These are phyloP conservation scores for Mylabris phalerata DNA, from an alignment of 1,140 invertebrate genomes.

Conservation along the genomic window DNA sequence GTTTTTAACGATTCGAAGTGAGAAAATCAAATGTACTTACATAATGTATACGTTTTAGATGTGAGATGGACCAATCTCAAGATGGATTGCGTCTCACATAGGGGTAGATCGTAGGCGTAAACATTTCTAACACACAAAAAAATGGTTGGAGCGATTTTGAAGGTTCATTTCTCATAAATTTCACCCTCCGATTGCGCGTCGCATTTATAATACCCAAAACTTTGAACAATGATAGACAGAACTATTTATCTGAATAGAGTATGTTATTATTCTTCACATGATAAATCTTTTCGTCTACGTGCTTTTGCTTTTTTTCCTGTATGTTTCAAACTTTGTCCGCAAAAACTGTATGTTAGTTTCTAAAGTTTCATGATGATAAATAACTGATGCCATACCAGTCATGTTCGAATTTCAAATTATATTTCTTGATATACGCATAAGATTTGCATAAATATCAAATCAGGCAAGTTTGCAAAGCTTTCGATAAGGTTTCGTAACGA, in stretches of 20 bases:
- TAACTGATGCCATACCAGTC: neutral
- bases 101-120: constrained; percentile 23
- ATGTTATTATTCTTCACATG: constrained; percentile 36
- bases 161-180: constrained; percentile 39
- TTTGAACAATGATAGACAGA: constrained; percentile 38
- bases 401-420: too few species aligned
- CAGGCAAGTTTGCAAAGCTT: too few species aligned
- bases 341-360: constrained; percentile 10
- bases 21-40: too few species aligned
- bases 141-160: constrained; percentile 25
- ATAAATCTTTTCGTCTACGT: constrained; percentile 31
- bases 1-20: neutral
- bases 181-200: constrained; percentile 25
- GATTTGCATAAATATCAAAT: too few species aligned
- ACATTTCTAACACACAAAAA: constrained; percentile 13
- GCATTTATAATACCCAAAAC: constrained; percentile 35
- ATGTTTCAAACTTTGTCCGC: neutral
- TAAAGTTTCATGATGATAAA: constrained; percentile 9
- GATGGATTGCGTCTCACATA: constrained; percentile 20
- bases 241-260: constrained; percentile 37
- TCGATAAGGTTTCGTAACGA: too few species aligned
- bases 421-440: too few species aligned
- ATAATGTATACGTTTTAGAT: constrained; percentile 3
- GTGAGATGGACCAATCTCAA: constrained; percentile 22
- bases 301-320: too few species aligned